Percentiles rank a stretch among this genome's conserved stretches.
phyloP scores from a whole-genome alignment of 2,888 invertebrate genomes.

The Drosophila anceps region DNA sequence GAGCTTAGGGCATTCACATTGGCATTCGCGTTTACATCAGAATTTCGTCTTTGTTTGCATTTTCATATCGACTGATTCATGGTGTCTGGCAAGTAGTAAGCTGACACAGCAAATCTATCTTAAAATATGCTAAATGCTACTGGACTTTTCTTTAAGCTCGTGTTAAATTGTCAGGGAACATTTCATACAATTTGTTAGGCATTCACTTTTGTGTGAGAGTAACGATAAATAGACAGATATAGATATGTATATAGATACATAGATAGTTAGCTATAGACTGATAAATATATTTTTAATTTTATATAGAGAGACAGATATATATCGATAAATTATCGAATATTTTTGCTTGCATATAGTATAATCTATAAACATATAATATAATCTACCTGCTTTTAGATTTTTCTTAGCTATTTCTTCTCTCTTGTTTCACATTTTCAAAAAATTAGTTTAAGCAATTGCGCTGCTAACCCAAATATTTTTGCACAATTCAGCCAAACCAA shows the following conservation, averaged over 20 bases:
- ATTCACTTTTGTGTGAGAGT: neutral
- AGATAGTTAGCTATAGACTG: too few relatives aligned
- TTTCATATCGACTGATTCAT: slow-evolving; percentile 25
- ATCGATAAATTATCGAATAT: too few relatives aligned
- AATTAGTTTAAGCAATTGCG: neutral
- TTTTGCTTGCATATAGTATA: too few relatives aligned
- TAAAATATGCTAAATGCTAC: neutral
- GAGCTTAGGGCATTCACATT: slow-evolving; percentile 26
- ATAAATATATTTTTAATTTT: too few relatives aligned
- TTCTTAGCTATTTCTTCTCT: neutral
- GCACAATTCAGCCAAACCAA: neutral
- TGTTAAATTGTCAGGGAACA: neutral
- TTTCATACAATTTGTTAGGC: neutral
- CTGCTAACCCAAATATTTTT: slow-evolving; percentile 11
- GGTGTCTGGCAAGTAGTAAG: neutral
- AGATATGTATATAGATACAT: neutral
- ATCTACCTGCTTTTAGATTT: too few relatives aligned
- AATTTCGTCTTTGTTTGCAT: slow-evolving; percentile 1
- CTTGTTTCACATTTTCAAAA: neutral
- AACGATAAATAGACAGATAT: neutral
- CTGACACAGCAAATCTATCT: neutral
- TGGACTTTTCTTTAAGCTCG: neutral
- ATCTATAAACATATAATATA: neutral
- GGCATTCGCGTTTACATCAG: slow-evolving; percentile 27
- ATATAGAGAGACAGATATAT: too few relatives aligned